These are phyloP conservation scores for Pseudorasbora parva DNA, from an alignment of 2,113 vertebrate genomes.

Conservation along the genomic window DNA sequence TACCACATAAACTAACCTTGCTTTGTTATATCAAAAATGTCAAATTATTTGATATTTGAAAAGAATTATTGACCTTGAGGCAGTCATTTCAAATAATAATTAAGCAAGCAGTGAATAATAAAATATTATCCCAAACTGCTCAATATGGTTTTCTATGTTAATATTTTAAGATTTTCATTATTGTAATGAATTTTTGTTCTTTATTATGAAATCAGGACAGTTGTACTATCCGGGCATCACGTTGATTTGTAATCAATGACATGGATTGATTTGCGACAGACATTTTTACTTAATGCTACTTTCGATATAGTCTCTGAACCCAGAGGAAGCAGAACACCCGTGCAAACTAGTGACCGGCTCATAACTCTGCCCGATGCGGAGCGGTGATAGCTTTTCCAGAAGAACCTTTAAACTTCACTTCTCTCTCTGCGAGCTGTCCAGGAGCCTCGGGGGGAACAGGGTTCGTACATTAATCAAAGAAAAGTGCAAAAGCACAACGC, in stretches of 20 bases:
- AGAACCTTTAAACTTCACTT: constrained; percentile 30
- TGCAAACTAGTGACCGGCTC: not conserved
- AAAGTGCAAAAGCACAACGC: constrained; percentile 25
- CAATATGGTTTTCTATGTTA: not conserved
- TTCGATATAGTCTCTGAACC: not conserved
- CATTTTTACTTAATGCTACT: not conserved
- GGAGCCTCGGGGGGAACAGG: constrained; percentile 13
- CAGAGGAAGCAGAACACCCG: not conserved
- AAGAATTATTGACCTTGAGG: not conserved
- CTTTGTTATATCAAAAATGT: not conserved
- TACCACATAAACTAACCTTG: not conserved
- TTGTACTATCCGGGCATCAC: not conserved
- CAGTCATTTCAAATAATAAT: too few relatives aligned
- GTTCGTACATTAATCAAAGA: constrained; percentile 23
- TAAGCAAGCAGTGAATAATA: not conserved
- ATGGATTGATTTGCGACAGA: not conserved
- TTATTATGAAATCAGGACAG: not conserved
- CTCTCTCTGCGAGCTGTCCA: constrained; percentile 14
- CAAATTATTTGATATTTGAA: not conserved
- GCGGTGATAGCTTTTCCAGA: constrained; percentile 22
- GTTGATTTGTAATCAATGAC: not conserved
- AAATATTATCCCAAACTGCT: not conserved
- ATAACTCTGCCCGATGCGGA: constrained; percentile 6
- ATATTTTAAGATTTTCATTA: not conserved
- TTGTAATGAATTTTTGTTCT: not conserved